phyloP scores from a whole-genome alignment of 2,797 vertebrate genomes.

The Clarias laeviceps region DNA sequence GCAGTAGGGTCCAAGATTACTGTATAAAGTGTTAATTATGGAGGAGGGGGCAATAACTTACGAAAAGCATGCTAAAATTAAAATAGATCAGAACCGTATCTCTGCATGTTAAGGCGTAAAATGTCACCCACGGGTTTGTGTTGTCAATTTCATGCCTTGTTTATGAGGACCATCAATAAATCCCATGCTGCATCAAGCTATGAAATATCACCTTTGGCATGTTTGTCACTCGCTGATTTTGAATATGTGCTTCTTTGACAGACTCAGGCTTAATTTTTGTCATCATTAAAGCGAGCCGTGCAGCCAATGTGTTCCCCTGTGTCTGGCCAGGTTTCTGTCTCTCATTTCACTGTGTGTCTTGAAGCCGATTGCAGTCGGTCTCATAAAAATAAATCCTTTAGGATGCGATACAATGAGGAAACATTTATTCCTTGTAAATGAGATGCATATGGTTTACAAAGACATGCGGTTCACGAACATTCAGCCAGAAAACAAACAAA shows the following conservation, averaged over 20 bases:
- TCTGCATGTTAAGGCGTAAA: not conserved
- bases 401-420: not conserved
- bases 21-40: too few species aligned
- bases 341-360: not conserved
- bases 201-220: not conserved
- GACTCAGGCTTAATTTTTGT: not conserved
- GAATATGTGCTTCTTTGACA: not conserved
- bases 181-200: not conserved
- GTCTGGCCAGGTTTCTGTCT: not conserved
- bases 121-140: not conserved
- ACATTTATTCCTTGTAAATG: not conserved
- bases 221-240: too few species aligned
- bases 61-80: too few species aligned
- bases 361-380: not conserved
- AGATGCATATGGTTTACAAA: not conserved
- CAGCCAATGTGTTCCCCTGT: not conserved
- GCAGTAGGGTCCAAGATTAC: too few species aligned
- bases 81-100: too few species aligned
- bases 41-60: too few species aligned
- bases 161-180: too few species aligned
- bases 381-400: not conserved
- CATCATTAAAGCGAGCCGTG: not conserved
- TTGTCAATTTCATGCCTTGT: not conserved
- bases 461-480: not conserved
- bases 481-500: too few species aligned